Evolutionary conservation across 2,113 vertebrate species (phyloP).

Genomic region (Rhegmatorhina hoffmannsi): DNA sequence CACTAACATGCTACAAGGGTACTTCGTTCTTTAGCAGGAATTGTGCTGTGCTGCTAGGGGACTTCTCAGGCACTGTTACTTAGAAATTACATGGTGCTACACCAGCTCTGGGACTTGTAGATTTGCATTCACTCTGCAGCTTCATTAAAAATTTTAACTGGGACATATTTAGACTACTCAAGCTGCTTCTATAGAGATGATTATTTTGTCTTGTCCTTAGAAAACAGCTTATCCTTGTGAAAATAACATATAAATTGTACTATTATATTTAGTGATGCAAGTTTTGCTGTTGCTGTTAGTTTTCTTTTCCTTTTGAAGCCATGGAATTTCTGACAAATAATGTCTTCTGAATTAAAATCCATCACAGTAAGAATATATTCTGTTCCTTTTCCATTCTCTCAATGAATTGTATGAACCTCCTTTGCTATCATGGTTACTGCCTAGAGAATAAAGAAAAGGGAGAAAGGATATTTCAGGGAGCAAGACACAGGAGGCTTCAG

Average conservation of each 20-base stretch:
- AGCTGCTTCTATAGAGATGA: slow-evolving; percentile 52
- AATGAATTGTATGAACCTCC: background rate
- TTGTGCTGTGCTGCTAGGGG: background rate
- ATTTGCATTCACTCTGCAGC: slow-evolving; percentile 63
- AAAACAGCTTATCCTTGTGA: slow-evolving; percentile 64
- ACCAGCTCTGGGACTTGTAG: slow-evolving; percentile 55
- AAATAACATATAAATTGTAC: slow-evolving; percentile 50
- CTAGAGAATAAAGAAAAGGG: background rate
- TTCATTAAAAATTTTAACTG: slow-evolving; percentile 70
- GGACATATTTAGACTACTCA: slow-evolving; percentile 65
- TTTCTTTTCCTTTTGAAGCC: background rate
- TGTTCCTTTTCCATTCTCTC: background rate
- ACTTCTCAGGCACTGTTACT: background rate
- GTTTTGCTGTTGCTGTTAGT: slow-evolving; percentile 38
- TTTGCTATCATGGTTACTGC: background rate
- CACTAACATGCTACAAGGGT: background rate
- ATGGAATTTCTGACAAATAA: slow-evolving; percentile 8
- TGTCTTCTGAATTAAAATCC: background rate
- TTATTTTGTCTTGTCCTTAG: slow-evolving; percentile 62
- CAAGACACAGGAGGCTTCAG: background rate
- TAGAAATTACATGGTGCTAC: slow-evolving; percentile 35
- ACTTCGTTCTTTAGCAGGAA: background rate
- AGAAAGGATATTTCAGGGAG: background rate
- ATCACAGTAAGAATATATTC: background rate
- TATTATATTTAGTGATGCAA: slow-evolving; percentile 55